Evolutionary conservation across 2,113 vertebrate species (phyloP), one percentile per base, ranked within the genome.

Genomic region (Martes martes): DNA sequence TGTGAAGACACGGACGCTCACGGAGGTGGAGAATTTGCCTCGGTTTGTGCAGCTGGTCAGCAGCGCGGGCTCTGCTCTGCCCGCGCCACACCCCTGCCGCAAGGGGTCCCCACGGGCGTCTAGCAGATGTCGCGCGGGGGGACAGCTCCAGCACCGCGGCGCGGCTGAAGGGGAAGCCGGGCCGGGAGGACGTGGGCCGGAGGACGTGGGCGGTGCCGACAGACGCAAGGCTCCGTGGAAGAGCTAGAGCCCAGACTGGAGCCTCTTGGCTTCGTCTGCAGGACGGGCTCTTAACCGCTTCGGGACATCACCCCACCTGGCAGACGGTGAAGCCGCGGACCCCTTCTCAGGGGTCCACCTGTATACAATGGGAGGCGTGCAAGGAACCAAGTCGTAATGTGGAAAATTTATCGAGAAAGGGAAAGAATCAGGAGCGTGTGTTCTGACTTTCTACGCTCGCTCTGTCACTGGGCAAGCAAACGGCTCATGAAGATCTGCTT

Each of bases 161-260:
- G 39, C 2, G 57, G 57, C 8, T 2, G 21, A 10, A 4, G 59
- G 59, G 59, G 24, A 21, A 59, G 57, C 57, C 57, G 8, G 23
- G 23, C 23, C 45, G 3, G 57, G 57, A 78, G 74, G 21, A 36
- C 50, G 45, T 0, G 14, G 39, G 82, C 2, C 45, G 57, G 57
- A 78, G 74, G 21, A 31, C 50, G 45, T 0, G 14, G 39, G 82
- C 2, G 0, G 0, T 21, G 6, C 1, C 4, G 19, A 2, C 24
- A 15, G 39, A 42, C 39, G 39, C 39, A 5, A 39, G 21, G 7
- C 19, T 23, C 23, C 50, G 28, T 24, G 42, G 65, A 81, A 61
- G 18, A 31, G 39, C 33, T 5, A 0, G 24, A 31, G 6, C 13
- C 15, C 16, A 33, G 4, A 9, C 3, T 33, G 47, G 2, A 5